Conservation (phyloP, 2,888 invertebrate species). For the Bhutanitis thaidina region DNA sequence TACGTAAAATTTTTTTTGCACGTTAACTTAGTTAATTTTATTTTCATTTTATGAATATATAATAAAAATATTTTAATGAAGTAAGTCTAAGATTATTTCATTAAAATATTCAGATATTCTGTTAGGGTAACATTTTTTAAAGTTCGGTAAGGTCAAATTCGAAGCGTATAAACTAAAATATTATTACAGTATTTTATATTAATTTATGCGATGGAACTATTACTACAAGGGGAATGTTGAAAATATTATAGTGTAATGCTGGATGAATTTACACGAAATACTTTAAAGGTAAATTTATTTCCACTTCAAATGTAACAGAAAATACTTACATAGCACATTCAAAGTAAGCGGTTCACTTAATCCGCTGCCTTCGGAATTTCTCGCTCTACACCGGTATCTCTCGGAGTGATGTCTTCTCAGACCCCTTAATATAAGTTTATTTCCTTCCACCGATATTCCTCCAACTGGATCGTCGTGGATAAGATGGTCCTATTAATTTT, state of each 20-base stretch:
- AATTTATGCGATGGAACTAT: no score
- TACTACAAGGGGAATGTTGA: no score
- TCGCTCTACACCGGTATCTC: constrained; percentile 89
- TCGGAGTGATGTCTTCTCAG: constrained; percentile 86
- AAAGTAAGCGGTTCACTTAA: constrained; percentile 86
- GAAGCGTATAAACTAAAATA: no score
- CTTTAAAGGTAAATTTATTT: constrained; percentile 10
- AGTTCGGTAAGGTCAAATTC: no score
- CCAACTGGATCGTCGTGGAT: constrained; percentile 83
- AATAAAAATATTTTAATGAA: no score
- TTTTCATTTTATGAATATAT: no score
- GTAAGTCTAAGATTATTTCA: no score
- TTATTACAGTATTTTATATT: no score
- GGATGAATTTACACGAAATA: background rate
- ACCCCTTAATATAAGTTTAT: constrained; percentile 83
- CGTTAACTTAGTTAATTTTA: no score
- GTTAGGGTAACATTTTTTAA: no score
- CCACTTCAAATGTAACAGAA: background rate
- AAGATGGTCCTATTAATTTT: constrained; percentile 80
- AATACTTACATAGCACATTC: constrained; percentile 88
- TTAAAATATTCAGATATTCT: no score
- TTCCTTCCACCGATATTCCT: constrained; percentile 83
- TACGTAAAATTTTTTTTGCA: no score
- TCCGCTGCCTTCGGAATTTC: constrained; percentile 89
- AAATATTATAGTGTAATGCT: background rate